Base-by-base conservation (phyloP, 2,113 vertebrate species). In the Oceanites oceanicus region DNA sequence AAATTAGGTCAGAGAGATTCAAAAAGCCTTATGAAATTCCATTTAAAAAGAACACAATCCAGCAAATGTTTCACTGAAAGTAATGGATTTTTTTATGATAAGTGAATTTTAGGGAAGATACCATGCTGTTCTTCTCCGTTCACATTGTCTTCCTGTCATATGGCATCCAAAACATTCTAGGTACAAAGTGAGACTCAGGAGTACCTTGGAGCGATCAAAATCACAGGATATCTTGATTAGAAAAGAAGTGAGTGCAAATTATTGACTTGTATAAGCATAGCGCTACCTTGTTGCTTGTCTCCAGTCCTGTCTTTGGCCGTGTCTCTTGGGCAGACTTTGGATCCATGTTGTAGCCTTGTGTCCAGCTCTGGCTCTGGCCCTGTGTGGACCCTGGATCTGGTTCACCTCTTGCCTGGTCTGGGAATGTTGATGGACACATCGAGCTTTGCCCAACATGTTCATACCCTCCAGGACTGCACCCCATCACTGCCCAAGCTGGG, bases 231-330 rank as follows among this genome's bases (percentile, higher is more conserved):
- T 12, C 15, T n/a, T 55, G 32, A 44, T 40, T 79, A 49, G 52
- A 87, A 94, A 81, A 86, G 9, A 61, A 68, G 6, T 0, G 0
- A 94, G 4, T 12, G 15, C 15, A 88, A 79, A 75, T 55, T 59
- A 21, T 11, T 91, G 66, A 9, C 15, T 58, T 59, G 3, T 30
- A 36, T 6, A 66, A 11, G 15, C 30, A 34, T 10, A 58, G 8
- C 1, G 1, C 18, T 81, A 52, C 16, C 3, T 7, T 7, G 0
- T 17, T 93, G 16, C 15, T 47, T 13, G 2, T 56, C 70, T 63
- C 26, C n/a, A 42, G 17, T 26, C 30, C 13, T 58, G 0, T 9
- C 73, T 45, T 38, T 80, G 44, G 11, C 67, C 22, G 14, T 38
- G 13, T 53, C 45, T 66, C 40, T 56, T 63, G 30, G 22, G 36